These are phyloP conservation scores for Falco rusticolus DNA, from an alignment of 2,797 vertebrate species.

Conservation along the genomic window DNA sequence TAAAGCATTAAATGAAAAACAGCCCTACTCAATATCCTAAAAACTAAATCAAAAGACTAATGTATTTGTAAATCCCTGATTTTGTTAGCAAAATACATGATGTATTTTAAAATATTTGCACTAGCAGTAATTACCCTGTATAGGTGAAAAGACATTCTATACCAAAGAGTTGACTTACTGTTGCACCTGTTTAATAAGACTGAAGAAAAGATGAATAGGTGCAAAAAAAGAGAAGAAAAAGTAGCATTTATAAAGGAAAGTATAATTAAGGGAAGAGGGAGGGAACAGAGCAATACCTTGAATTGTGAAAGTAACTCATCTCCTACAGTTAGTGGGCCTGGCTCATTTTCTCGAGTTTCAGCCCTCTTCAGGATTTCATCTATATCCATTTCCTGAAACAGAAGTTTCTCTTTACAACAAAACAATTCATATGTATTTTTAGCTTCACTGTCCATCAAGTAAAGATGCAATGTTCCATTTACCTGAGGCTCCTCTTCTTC, in stretches of 20 bases:
- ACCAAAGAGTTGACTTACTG: neutral
- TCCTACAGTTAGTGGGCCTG: constrained; percentile 92
- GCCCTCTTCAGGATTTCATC: constrained; percentile 96
- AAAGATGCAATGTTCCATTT: neutral
- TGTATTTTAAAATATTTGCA: neutral
- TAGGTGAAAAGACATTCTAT: neutral
- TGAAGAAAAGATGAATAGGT: neutral
- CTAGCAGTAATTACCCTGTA: neutral
- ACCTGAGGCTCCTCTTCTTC: constrained; percentile 98
- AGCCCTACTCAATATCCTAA: neutral
- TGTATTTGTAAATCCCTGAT: neutral
- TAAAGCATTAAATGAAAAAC: neutral
- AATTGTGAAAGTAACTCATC: constrained; percentile 96
- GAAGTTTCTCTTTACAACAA: constrained; percentile 7
- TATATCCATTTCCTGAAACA: constrained; percentile 93
- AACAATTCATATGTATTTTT: neutral
- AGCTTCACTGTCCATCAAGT: neutral
- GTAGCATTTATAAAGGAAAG: neutral
- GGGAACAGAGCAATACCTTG: constrained; percentile 81
- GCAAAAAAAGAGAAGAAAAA: neutral
- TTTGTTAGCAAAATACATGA: neutral
- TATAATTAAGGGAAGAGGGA: neutral
- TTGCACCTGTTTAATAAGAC: neutral
- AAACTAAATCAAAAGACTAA: neutral
- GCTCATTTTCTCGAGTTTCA: constrained; percentile 94